Evolutionary conservation across 1,140 invertebrate genomes (phyloP).

Genomic region (Ericerus pela): DNA sequence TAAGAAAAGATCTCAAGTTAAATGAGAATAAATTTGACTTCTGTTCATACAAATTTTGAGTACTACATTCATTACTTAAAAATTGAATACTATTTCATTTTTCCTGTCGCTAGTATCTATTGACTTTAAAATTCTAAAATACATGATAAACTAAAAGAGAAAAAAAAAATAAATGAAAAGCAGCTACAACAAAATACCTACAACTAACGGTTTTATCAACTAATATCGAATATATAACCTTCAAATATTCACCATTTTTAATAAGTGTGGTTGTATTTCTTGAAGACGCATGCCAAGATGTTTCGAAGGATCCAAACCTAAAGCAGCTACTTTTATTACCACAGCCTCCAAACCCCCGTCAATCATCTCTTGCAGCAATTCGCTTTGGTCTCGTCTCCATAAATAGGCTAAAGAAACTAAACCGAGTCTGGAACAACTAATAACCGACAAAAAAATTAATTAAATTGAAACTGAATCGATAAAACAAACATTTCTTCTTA

Average conservation of each 20-base stretch:
- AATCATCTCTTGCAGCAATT: conserved; percentile 95
- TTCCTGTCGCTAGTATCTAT: too few species aligned
- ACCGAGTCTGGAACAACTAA: conserved; percentile 73
- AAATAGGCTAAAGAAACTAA: conserved; percentile 81
- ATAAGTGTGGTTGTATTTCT: conserved; percentile 69
- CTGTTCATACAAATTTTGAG: too few species aligned
- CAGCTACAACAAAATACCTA: neutral
- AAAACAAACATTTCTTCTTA: too few species aligned
- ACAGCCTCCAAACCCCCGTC: conserved; percentile 80
- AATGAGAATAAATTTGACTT: too few species aligned
- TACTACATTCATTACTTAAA: too few species aligned
- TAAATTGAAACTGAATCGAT: too few species aligned
- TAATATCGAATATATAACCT: neutral
- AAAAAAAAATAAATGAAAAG: neutral
- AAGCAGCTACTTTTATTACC: conserved; percentile 88
- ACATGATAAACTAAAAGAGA: too few species aligned
- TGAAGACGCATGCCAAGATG: conserved; percentile 77
- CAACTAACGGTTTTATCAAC: neutral
- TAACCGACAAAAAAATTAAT: conserved; percentile 19
- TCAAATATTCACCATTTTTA: conserved; percentile 51
- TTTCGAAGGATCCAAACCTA: conserved; percentile 68
- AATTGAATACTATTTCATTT: too few species aligned
- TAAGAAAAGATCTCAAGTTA: too few species aligned
- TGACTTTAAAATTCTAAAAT: too few species aligned
- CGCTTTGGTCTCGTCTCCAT: conserved; percentile 84